phyloP scores from a whole-genome alignment of 2,113 vertebrate genomes.

The Onychostruthus taczanowskii region DNA sequence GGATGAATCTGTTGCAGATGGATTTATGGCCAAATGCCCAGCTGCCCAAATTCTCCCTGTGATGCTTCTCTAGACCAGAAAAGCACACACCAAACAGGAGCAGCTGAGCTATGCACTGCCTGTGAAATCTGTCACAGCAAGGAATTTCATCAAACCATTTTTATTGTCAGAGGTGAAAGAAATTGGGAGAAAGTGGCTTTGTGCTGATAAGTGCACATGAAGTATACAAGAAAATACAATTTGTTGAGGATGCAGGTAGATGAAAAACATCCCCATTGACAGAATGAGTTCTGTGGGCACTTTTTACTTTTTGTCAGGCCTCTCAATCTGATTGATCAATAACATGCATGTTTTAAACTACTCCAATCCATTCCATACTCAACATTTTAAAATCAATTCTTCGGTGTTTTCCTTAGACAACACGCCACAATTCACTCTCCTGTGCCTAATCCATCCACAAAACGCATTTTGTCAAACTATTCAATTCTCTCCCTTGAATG shows the following conservation, averaged over 20 bases:
- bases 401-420: slow-evolving; percentile 16
- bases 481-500: slow-evolving; percentile 9
- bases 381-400: slow-evolving; percentile 29
- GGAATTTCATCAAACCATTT: background rate
- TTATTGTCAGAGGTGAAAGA: background rate
- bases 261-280: slow-evolving; percentile 26
- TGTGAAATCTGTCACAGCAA: background rate
- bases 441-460: slow-evolving; percentile 40
- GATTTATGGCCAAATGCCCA: background rate
- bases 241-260: slow-evolving; percentile 6
- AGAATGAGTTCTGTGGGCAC: background rate
- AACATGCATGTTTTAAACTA: slow-evolving; percentile 41
- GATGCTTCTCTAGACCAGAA: background rate
- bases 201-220: slow-evolving; percentile 25
- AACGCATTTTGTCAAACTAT: slow-evolving; percentile 32
- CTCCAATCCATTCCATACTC: background rate
- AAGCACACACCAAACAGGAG: background rate
- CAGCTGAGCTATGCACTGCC: background rate
- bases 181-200: background rate
- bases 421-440: background rate
- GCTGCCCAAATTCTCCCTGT: background rate
- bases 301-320: slow-evolving; percentile 39
- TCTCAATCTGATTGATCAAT: slow-evolving; percentile 47
- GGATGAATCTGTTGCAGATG: background rate
- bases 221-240: slow-evolving; percentile 10